These are phyloP conservation scores for Hemibagrus wyckioides DNA, from an alignment of 2,113 vertebrate genomes.

Conservation along the genomic window DNA sequence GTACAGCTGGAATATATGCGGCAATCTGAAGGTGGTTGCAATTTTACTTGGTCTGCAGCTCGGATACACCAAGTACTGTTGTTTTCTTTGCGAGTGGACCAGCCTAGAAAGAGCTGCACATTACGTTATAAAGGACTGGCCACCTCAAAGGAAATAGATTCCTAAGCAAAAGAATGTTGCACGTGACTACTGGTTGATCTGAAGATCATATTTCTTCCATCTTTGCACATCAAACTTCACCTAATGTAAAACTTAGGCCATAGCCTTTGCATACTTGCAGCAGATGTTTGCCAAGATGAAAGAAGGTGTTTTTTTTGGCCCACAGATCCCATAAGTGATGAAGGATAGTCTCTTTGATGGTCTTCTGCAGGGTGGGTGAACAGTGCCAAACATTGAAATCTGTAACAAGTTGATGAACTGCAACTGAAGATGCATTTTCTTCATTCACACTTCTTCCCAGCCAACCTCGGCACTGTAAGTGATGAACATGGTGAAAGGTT, in stretches of 20 bases:
- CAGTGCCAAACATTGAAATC: no score
- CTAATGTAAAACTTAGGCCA: background rate
- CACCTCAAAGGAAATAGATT: no score
- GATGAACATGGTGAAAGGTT: no score
- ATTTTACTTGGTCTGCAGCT: background rate
- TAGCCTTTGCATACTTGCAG: background rate
- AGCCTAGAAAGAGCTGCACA: background rate
- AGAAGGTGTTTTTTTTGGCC: background rate
- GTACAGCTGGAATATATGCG: slow-evolving; percentile 5
- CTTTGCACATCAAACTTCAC: background rate
- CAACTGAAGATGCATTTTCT: background rate
- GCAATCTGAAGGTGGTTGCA: background rate
- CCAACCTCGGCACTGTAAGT: background rate
- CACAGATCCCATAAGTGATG: background rate
- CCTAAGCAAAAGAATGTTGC: no score
- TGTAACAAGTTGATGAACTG: background rate
- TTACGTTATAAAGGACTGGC: background rate
- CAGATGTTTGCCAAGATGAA: background rate
- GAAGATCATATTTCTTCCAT: background rate
- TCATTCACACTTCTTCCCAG: background rate
- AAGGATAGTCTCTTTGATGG: background rate
- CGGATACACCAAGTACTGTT: background rate
- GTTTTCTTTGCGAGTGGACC: background rate
- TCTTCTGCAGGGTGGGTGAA: background rate
- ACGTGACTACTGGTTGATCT: background rate